A percentile compares a stretch with the other conserved stretches of the same genome.
Conservation (phyloP, 2,113 vertebrate species). For the Nibea coibor region DNA sequence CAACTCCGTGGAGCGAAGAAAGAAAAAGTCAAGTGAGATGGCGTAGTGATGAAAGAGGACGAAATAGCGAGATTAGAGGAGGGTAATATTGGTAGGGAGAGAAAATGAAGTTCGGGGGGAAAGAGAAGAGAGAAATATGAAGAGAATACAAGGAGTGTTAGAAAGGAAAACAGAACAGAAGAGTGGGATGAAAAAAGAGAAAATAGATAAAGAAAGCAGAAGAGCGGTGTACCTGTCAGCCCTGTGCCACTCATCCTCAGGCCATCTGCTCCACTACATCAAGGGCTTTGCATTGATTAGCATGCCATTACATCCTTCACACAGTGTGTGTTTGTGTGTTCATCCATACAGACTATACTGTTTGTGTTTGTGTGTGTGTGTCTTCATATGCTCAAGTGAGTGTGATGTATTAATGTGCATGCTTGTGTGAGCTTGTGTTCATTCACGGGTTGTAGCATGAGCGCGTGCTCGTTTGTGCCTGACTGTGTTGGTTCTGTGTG, state of each 20-base stretch:
- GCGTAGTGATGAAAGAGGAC: slow-evolving; percentile 75
- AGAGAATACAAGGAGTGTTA: slow-evolving; percentile 5
- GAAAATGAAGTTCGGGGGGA: slow-evolving; percentile 47
- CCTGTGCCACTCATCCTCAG: slow-evolving; percentile 67
- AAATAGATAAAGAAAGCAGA: slow-evolving; percentile 39
- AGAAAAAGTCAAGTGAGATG: slow-evolving; percentile 62
- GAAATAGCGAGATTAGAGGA: slow-evolving; percentile 71
- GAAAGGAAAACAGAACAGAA: slow-evolving; percentile 34
- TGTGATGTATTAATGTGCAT: slow-evolving; percentile 52
- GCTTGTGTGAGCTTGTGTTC: slow-evolving; percentile 32
- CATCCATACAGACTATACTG: slow-evolving; percentile 45
- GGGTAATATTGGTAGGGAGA: slow-evolving; percentile 53
- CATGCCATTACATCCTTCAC: slow-evolving; percentile 75
- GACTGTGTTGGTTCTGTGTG: slow-evolving; percentile 41
- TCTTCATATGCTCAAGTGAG: slow-evolving; percentile 38
- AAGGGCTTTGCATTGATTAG: slow-evolving; percentile 78
- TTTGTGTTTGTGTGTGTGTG: slow-evolving; percentile 28
- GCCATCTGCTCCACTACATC: slow-evolving; percentile 78
- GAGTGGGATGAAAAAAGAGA: slow-evolving; percentile 5
- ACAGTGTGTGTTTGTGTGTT: slow-evolving; percentile 56
- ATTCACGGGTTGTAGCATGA: not conserved
- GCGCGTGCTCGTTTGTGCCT: slow-evolving; percentile 13
- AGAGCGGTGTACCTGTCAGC: slow-evolving; percentile 69
- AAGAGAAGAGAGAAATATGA: slow-evolving; percentile 29
- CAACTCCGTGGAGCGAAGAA: slow-evolving; percentile 44